Evolutionary conservation across 2,888 invertebrate genomes (phyloP), one percentile per base, ranked within the genome.

Genomic region (Odontocerum albicorne): DNA sequence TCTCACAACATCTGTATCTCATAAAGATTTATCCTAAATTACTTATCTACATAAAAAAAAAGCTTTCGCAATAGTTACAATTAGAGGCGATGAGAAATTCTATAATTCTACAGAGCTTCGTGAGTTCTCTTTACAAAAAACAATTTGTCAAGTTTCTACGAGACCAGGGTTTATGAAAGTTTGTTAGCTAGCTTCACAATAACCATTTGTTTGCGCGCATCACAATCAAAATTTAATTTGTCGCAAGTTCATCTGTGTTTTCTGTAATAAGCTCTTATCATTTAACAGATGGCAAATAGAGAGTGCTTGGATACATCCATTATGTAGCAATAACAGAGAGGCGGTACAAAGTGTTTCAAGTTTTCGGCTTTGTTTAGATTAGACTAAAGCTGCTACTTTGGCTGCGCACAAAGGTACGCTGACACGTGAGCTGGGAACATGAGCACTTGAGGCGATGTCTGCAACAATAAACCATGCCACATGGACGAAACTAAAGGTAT

Each of bases 341-440:
- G 40, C 20, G 22, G 33, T 31, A 43, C 36, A 50, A 33, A 50
- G 40, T 35, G 46, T 33, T 31, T 46, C 32, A 32, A 46, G 33
- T 40, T 49, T 49, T 49, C 40, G 39, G 40, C 32, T 49, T 49
- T 49, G 49, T 49, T 49, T 40, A 49, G 39, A 49, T 49, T 49
- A 40, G 19, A 15, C 47, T 13, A 47, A 47, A 49, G 40, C 31
- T 22, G 40, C 49, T 27, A 27, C 40, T 27, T 40, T 32, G 31
- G 38, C 17, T 27, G 19, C 10, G 38, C 16, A 49, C 49, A 49
- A 49, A 36, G 27, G 38, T 38, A 27, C 38, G 27, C 16, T 42
- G 43, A 50, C 49, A 40, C 50, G 50, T 50, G 35, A 50, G 21
- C 10, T 40, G 31, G 17, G 19, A 32, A 17, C 19, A 19, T n/a